phyloP scores from a whole-genome alignment of 2,888 invertebrate genomes.

The Amphipyra berbera region DNA sequence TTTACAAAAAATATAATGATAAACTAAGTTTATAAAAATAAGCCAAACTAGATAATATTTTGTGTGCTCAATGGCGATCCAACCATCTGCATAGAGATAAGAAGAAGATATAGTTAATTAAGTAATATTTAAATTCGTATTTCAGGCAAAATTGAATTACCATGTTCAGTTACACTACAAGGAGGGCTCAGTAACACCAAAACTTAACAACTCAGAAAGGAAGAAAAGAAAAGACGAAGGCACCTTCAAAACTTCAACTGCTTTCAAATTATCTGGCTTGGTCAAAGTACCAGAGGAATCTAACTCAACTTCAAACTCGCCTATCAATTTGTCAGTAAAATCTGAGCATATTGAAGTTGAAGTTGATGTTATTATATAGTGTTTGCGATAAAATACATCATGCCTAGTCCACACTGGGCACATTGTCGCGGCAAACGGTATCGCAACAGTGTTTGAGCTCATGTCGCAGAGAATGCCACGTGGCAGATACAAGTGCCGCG shows the following conservation, averaged over 20 bases:
- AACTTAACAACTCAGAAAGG: constrained; percentile 68
- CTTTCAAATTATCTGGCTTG: constrained; percentile 77
- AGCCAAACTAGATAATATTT: no score
- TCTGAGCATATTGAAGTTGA: constrained; percentile 56
- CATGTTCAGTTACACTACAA: constrained; percentile 71
- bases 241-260: constrained; percentile 71
- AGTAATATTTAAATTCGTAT: constrained; percentile 13
- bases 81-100: neutral
- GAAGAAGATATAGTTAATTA: neutral
- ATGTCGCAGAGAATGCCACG: neutral
- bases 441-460: no score
- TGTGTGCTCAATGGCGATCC: no score
- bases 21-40: no score
- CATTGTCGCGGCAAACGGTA: no score
- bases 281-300: constrained; percentile 46
- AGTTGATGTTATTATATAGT: constrained; percentile 51
- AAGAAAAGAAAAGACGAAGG: constrained; percentile 78
- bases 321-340: constrained; percentile 48
- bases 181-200: constrained; percentile 24
- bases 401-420: no score
- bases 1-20: no score
- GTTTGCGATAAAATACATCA: constrained; percentile 7
- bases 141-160: constrained; percentile 74
- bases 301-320: constrained; percentile 18
- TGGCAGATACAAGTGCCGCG: no score